phyloP scores from a whole-genome alignment of 2,113 vertebrate species.

The Aphelocoma coerulescens region DNA sequence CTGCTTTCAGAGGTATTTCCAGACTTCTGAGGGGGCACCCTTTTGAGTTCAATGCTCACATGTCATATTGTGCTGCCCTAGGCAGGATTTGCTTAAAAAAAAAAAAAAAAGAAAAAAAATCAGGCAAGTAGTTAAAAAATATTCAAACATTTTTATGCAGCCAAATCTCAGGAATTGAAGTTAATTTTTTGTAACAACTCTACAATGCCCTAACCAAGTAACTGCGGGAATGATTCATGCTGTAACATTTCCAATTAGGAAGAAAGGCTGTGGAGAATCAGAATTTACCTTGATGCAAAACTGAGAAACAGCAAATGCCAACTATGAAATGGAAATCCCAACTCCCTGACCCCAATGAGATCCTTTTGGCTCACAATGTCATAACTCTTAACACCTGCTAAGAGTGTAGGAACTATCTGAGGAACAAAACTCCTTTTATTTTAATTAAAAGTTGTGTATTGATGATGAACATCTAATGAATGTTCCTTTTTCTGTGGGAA shows the following conservation, averaged over 20 bases:
- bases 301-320: neutral
- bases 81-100: neutral
- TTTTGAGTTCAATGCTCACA: neutral
- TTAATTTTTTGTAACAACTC: constrained; percentile 29
- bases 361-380: neutral
- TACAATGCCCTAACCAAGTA: neutral
- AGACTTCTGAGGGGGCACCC: neutral
- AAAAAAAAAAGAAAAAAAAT: neutral
- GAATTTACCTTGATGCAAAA: neutral
- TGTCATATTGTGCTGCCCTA: fast-evolving
- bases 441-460: neutral
- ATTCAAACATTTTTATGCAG: neutral
- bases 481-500: neutral
- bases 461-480: neutral
- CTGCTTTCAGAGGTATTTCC: neutral
- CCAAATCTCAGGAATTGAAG: neutral
- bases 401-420: neutral
- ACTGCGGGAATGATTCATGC: neutral
- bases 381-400: neutral
- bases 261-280: neutral
- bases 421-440: neutral
- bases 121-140: neutral
- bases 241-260: neutral
- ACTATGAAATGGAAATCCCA: constrained; percentile 17
- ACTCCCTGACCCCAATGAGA: neutral